Conservation (phyloP, 37 sponge, comb jelly and placozoan genomes). For the Theonella swinhoei region DNA sequence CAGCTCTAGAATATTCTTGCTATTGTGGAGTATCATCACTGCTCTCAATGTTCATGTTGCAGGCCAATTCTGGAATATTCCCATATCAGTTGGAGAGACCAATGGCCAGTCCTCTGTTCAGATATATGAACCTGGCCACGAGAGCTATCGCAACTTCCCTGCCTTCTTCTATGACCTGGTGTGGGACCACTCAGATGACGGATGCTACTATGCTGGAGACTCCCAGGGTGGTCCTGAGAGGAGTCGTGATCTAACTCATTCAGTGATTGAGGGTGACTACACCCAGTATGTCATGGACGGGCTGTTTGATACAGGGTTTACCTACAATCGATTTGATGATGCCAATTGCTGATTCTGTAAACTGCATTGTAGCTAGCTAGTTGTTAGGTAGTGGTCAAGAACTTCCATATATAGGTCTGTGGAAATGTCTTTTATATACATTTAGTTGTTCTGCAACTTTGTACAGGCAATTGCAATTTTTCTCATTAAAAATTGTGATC, state of each 20-base stretch:
- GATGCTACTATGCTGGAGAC: conserved; percentile 68
- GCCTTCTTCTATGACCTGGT: conserved; percentile 37
- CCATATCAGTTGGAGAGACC: conserved; percentile 15
- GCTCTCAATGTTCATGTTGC: not conserved
- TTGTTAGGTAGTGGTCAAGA: too few relatives aligned
- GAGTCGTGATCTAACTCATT: conserved; percentile 14
- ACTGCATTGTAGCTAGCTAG: too few relatives aligned
- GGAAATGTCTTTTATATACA: too few relatives aligned
- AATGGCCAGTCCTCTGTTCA: not conserved
- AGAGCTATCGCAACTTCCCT: conserved; percentile 32
- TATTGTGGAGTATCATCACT: conserved; percentile 7
- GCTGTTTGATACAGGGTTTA: conserved; percentile 40
- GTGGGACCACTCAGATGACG: conserved; percentile 60
- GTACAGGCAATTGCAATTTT: too few relatives aligned
- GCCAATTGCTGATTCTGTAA: too few relatives aligned
- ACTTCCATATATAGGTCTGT: too few relatives aligned
- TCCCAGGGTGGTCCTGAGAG: conserved; percentile 64
- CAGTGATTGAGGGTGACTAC: conserved; percentile 69
- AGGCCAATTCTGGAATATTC: conserved; percentile 89
- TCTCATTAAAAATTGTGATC: too few relatives aligned
- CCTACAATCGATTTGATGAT: conserved; percentile 38
- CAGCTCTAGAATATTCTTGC: not conserved
- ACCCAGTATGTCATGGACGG: conserved; percentile 29
- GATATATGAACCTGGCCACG: not conserved
- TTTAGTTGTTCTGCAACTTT: too few relatives aligned